These are phyloP conservation scores for Samia ricini DNA, from an alignment of 1,140 invertebrate genomes.

Conservation along the genomic window DNA sequence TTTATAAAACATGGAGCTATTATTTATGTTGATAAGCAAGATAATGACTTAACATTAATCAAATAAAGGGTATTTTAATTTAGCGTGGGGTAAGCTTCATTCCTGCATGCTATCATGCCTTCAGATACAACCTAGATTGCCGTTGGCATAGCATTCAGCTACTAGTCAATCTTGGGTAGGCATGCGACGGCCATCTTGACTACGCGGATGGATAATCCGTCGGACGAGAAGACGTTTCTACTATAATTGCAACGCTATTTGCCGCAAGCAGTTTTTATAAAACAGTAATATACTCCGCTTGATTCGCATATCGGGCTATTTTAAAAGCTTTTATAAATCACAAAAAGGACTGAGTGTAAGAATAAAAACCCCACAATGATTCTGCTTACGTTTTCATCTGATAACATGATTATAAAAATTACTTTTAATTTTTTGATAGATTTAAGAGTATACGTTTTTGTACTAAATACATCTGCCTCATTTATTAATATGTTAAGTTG, in stretches of 20 bases:
- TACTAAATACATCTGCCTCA: too few relatives aligned
- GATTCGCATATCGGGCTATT: neutral
- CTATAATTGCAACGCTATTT: conserved; percentile 66
- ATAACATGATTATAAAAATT: too few relatives aligned
- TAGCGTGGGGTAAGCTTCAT: conserved; percentile 51
- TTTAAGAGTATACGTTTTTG: too few relatives aligned
- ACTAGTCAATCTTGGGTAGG: conserved; percentile 72
- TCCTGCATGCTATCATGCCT: conserved; percentile 49
- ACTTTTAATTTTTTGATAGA: too few relatives aligned
- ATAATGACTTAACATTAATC: conserved; percentile 1
- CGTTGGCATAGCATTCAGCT: conserved; percentile 64
- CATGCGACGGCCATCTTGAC: conserved; percentile 65
- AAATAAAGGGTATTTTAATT: conserved; percentile 71
- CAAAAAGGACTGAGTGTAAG: neutral
- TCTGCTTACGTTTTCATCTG: neutral
- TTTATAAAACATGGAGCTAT: neutral
- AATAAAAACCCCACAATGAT: neutral
- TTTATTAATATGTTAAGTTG: too few relatives aligned
- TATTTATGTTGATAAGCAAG: neutral
- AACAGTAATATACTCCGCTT: conserved; percentile 37
- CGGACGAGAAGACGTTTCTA: conserved; percentile 51
- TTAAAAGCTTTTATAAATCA: neutral
- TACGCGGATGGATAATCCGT: conserved; percentile 42
- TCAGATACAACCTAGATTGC: conserved; percentile 55
- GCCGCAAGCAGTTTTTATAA: conserved; percentile 53